Percentiles rank a stretch among this genome's conserved stretches.
Conservation (phyloP, 2,113 vertebrate genomes). For the Cercocebus atys region DNA sequence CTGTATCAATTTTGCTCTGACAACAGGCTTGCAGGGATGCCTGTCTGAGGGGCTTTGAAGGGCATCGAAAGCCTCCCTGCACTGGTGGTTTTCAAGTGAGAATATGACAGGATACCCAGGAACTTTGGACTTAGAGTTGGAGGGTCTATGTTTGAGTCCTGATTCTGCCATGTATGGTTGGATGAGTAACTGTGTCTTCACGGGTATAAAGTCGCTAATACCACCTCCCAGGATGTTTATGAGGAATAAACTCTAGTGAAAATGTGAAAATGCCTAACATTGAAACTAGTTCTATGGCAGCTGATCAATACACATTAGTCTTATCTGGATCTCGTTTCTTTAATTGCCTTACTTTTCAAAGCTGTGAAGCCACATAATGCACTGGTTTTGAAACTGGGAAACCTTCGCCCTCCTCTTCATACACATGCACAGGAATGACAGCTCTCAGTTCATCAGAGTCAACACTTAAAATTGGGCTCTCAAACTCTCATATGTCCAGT, state of each 20-base stretch:
- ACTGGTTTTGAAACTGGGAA: not conserved
- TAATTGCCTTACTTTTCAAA: not conserved
- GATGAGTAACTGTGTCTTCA: not conserved
- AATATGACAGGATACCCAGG: not conserved
- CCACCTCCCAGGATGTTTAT: not conserved
- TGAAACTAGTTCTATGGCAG: not conserved
- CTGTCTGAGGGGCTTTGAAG: not conserved
- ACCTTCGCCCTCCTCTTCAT: not conserved
- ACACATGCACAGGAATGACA: not conserved
- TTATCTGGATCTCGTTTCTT: not conserved
- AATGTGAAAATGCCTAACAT: not conserved
- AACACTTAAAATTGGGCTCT: not conserved
- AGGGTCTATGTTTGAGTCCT: not conserved
- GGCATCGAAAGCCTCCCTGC: not conserved
- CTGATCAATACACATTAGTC: not conserved
- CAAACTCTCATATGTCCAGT: no score
- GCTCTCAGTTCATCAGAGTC: not conserved
- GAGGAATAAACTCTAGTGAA: not conserved
- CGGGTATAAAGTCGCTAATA: not conserved
- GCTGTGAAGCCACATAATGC: not conserved
- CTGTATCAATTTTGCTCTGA: not conserved
- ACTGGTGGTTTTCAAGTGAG: not conserved
- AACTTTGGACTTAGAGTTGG: not conserved
- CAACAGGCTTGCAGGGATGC: not conserved
- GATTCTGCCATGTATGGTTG: not conserved